Base-by-base conservation (phyloP, 2,888 invertebrate species). In the Macrosoma leucophasiata region DNA sequence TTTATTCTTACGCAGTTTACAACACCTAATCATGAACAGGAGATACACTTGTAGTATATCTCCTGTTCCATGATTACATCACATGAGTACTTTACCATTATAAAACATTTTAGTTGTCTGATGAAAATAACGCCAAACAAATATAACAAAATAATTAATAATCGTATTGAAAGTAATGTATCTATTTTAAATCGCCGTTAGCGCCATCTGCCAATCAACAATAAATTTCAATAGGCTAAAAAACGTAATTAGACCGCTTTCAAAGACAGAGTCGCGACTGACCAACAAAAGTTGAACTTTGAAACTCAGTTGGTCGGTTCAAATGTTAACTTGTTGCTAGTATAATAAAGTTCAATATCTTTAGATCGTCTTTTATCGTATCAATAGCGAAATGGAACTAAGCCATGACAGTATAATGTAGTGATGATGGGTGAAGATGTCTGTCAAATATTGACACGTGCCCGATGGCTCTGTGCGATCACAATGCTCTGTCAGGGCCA, bases 201-300 rank as follows among this genome's bases (percentile, higher is more conserved):
- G 82, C 81, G 78, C 79, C 82, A 77, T 71, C 72, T 78, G 79
- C 65, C 82, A 79, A 72, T 82, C 82, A 79, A 69, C 63, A 73
- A 67, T 65, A 66, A 65, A 68, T 73, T 77, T 79, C 76, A 74
- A 79, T 74, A 69, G 64, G 66, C 58, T 63, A 79, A 77, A 67
- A 79, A 79, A 79, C 75, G 69, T 77, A 79, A 81, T 78, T 81
- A 81, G 79, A 65, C 74, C 69, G 72, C 78, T 78, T 71, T 82
- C 69, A 71, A 74, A 75, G 75, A 70, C 69, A 66, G 62, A 63
- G 62, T 55, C 64, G 65, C 59, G 59, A 65, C 55, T 52, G 56
- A 54, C 57, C 60, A 55, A 36, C 36, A 43, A 47, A 40, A 41
- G 40, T 43, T 44, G 46, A 39, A 10, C 36, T 37, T 29, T 33